Conservation (phyloP, 2,797 vertebrate genomes). For the Manis crassicaudata region DNA sequence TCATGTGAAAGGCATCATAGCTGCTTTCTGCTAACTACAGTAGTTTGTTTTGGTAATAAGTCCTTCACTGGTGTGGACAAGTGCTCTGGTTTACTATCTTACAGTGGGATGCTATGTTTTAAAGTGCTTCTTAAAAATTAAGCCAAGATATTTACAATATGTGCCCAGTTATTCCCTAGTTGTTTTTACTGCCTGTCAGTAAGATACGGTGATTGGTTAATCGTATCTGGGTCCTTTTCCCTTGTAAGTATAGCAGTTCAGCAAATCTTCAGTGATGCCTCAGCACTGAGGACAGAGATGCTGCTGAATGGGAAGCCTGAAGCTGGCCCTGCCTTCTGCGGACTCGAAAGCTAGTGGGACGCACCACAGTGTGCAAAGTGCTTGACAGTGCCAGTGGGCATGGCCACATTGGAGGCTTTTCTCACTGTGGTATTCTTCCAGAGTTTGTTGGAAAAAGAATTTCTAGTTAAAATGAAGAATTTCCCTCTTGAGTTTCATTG, state of each 20-base stretch:
- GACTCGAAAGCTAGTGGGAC: neutral
- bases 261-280: neutral
- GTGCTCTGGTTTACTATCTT: neutral
- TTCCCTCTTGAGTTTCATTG: neutral
- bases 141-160: neutral
- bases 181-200: neutral
- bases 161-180: neutral
- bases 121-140: neutral
- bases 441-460: neutral
- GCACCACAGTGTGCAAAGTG: neutral
- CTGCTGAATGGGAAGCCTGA: neutral
- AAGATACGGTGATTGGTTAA: neutral
- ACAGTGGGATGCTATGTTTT: neutral
- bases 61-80: neutral
- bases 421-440: neutral
- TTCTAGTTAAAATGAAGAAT: neutral
- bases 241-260: neutral
- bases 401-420: rapidly evolving
- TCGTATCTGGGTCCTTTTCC: neutral
- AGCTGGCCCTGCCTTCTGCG: neutral
- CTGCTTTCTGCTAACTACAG: neutral
- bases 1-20: neutral
- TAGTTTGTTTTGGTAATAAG: neutral
- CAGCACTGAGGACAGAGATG: neutral
- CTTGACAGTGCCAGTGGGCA: rapidly evolving